Conservation (phyloP, 23 tunicate species). For the Trididemnum nubilum region DNA sequence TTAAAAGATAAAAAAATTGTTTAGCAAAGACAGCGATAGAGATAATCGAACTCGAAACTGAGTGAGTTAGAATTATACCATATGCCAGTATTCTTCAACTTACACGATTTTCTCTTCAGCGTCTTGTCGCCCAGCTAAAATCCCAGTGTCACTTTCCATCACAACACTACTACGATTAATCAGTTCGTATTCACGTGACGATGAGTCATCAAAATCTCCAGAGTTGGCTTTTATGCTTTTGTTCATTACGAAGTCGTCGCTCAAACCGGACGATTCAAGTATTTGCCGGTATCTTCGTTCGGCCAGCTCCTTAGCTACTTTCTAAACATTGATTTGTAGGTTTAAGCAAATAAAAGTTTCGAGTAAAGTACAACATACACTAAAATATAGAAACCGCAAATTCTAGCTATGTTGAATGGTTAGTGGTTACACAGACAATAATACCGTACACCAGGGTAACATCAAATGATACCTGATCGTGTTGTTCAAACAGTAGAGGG, state of each 20-base stretch:
- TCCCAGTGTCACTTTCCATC: not conserved
- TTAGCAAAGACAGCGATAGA: no score
- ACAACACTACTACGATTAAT: not conserved
- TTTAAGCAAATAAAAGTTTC: not conserved
- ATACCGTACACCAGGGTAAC: no score
- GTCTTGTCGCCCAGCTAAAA: not conserved
- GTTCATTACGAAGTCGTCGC: conserved; percentile 58
- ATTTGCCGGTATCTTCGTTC: conserved; percentile 78
- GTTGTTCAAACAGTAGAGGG: conserved; percentile 83
- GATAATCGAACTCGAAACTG: no score
- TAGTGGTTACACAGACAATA: no score
- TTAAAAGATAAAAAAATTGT: no score
- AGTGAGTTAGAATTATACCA: no score
- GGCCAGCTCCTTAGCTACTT: conserved; percentile 72
- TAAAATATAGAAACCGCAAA: no score
- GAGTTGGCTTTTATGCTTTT: conserved; percentile 2
- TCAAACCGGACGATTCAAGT: conserved; percentile 71
- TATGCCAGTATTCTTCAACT: no score
- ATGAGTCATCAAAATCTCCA: not conserved
- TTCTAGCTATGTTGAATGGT: no score
- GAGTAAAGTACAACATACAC: not conserved
- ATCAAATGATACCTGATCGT: conserved; percentile 69
- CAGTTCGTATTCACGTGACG: not conserved
- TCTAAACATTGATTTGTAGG: no score
- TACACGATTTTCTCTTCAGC: not conserved